Evolutionary conservation across 2,113 vertebrate genomes (phyloP).

Genomic region (Syrmaticus mikado): DNA sequence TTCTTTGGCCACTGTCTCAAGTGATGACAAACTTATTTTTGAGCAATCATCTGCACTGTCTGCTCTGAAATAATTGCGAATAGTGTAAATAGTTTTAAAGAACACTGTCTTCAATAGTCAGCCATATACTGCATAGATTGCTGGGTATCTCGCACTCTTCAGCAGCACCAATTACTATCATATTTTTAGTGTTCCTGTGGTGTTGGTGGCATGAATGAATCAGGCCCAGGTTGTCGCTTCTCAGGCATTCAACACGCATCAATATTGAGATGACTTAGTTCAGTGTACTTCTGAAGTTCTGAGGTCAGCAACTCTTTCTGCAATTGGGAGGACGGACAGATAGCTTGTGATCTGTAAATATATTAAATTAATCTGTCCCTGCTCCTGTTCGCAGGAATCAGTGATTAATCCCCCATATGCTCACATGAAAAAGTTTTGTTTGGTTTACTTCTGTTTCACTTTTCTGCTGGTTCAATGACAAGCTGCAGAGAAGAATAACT

Average conservation of each 20-base stretch:
- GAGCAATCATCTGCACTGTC: not conserved
- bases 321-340: not conserved
- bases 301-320: not conserved
- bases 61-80: not conserved
- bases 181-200: not conserved
- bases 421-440: not conserved
- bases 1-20: not conserved
- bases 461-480: not conserved
- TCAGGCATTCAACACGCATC: not conserved
- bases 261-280: not conserved
- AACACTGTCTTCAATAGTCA: not conserved
- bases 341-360: not conserved
- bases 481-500: no score
- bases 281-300: not conserved
- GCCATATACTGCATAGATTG: not conserved
- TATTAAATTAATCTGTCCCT: not conserved
- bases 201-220: not conserved
- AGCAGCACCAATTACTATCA: not conserved
- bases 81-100: not conserved
- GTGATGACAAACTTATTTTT: not conserved
- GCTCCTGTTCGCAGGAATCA: not conserved
- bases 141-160: not conserved
- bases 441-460: not conserved
- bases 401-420: fast-evolving
- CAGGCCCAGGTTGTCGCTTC: not conserved